phyloP scores from a whole-genome alignment of 2,113 vertebrate genomes.

The Amphilophus citrinellus region DNA sequence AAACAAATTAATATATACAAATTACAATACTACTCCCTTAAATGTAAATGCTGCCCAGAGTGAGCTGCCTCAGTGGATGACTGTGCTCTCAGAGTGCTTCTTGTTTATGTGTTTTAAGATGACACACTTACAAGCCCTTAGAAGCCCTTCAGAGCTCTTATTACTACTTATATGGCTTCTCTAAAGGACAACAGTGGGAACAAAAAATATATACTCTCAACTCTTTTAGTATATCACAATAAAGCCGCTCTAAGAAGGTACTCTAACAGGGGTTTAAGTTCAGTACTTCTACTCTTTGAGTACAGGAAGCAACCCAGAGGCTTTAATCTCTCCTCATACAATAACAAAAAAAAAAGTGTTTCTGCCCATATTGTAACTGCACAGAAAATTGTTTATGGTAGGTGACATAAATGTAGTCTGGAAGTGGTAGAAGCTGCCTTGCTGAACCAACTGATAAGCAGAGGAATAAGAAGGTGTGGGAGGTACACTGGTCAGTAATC shows the following conservation, averaged over 20 bases:
- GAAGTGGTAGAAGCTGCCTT: neutral
- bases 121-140: neutral
- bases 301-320: neutral
- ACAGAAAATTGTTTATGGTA: neutral
- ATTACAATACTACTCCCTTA: too few relatives aligned
- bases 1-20: too few relatives aligned
- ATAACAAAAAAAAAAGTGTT: neutral
- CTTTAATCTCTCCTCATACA: neutral
- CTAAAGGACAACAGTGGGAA: neutral
- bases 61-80: too few relatives aligned
- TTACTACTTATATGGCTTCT: neutral
- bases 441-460: neutral
- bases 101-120: neutral
- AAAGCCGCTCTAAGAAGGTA: neutral
- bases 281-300: neutral
- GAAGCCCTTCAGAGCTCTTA: neutral
- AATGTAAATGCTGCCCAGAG: too few relatives aligned
- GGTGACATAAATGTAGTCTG: neutral
- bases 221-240: neutral
- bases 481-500: neutral
- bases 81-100: too few relatives aligned
- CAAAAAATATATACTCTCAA: neutral
- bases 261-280: neutral
- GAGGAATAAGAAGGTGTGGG: neutral
- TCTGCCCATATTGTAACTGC: neutral